phyloP scores from a whole-genome alignment of 2,888 invertebrate genomes.

The Nephrotoma flavescens region DNA sequence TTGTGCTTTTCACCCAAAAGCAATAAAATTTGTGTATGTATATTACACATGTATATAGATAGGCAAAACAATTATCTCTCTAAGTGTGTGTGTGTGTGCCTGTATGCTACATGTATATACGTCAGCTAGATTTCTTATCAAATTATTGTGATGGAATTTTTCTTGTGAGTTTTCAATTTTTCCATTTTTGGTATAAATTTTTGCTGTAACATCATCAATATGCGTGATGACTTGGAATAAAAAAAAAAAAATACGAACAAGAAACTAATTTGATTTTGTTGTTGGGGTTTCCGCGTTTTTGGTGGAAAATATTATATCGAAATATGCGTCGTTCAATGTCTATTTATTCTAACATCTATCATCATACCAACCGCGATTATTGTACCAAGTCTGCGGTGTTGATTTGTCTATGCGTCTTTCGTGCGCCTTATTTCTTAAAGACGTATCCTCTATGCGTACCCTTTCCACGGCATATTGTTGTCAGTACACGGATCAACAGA shows the following conservation, averaged over 20 bases:
- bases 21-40: background rate
- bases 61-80: background rate
- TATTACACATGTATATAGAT: background rate
- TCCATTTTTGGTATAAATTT: background rate
- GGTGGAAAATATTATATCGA: background rate
- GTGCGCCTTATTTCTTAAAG: background rate
- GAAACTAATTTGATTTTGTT: background rate
- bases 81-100: background rate
- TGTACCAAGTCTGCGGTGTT: background rate
- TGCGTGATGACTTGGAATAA: background rate
- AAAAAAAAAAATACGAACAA: background rate
- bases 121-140: background rate
- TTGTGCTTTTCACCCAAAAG: background rate
- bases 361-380: background rate
- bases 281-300: background rate
- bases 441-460: no score
- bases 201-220: background rate
- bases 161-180: background rate
- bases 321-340: background rate
- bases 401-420: background rate
- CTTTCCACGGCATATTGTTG: background rate
- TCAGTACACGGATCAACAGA: background rate
- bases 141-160: background rate
- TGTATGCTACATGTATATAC: background rate
- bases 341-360: background rate